Percentiles rank a stretch among this genome's conserved stretches.
Evolutionary conservation across 2,797 vertebrate genomes (phyloP).

Genomic region (Brachyrhaphis roseni): DNA sequence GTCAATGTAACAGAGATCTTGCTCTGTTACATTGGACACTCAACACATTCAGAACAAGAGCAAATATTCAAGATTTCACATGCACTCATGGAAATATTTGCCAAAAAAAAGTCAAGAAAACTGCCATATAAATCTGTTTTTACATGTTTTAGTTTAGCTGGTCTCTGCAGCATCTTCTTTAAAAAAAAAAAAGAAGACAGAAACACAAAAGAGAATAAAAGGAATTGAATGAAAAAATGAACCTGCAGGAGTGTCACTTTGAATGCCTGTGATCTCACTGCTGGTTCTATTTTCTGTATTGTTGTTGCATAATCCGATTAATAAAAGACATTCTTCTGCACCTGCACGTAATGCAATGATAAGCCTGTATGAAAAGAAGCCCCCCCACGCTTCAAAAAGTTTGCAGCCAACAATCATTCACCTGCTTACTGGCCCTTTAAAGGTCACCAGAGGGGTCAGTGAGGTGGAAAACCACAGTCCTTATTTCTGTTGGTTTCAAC

Average conservation of each 20-base stretch:
- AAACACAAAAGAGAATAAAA: not conserved
- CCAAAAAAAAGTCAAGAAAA: not conserved
- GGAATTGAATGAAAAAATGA: not conserved
- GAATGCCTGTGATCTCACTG: conserved; percentile 20
- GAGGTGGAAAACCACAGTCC: conserved; percentile 37
- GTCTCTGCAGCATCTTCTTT: not conserved
- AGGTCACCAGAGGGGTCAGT: conserved; percentile 21
- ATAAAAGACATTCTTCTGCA: conserved; percentile 1
- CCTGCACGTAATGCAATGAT: not conserved
- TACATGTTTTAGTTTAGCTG: conserved; percentile 17
- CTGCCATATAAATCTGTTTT: conserved; percentile 38
- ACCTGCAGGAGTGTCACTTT: conserved; percentile 17
- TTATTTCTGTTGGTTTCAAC: conserved; percentile 23
- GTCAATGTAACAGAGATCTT: not conserved
- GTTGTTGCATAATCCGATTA: conserved; percentile 12
- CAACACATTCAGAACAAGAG: conserved; percentile 23
- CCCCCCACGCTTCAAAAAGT: conserved; percentile 1
- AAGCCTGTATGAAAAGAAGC: not conserved
- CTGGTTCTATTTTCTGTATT: conserved; percentile 18
- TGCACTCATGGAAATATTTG: not conserved
- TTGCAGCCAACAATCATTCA: conserved; percentile 15
- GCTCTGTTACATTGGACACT: no score
- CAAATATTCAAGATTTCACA: not conserved
- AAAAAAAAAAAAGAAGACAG: not conserved
- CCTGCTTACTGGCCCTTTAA: conserved; percentile 18